Conservation (phyloP, 2,113 vertebrate species). For the Bos javanicus region DNA sequence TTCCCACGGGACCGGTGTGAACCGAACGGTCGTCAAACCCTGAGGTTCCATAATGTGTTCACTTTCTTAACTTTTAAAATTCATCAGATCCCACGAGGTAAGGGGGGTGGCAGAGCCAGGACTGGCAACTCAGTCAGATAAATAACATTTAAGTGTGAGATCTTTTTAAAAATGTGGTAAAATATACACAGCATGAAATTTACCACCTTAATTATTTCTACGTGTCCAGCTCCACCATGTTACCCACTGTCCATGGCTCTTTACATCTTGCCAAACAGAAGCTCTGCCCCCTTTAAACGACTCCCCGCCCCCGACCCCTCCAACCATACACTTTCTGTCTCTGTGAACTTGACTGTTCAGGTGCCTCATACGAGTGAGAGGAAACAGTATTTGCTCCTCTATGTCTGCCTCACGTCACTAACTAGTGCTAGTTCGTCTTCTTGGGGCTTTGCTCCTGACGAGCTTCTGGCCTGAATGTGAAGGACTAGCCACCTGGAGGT, state of each 20-base stretch:
- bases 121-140: neutral
- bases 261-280: neutral
- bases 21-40: accelerated
- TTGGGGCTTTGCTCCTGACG: neutral
- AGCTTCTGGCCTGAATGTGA: neutral
- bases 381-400: too few species aligned
- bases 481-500: neutral
- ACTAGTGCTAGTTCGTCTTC: neutral
- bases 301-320: accelerated
- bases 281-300: neutral
- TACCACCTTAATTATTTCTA: neutral
- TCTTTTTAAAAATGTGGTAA: neutral
- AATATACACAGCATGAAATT: neutral
- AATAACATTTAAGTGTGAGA: neutral
- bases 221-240: accelerated
- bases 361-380: neutral
- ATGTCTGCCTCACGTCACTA: neutral
- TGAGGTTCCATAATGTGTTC: neutral
- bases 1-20: accelerated
- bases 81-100: neutral
- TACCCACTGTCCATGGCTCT: neutral
- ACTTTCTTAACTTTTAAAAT: neutral
- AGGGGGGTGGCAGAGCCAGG: neutral
- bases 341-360: neutral
- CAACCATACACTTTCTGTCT: neutral